Conservation (phyloP, 2,888 invertebrate species). For the Ophioninae sp. region DNA sequence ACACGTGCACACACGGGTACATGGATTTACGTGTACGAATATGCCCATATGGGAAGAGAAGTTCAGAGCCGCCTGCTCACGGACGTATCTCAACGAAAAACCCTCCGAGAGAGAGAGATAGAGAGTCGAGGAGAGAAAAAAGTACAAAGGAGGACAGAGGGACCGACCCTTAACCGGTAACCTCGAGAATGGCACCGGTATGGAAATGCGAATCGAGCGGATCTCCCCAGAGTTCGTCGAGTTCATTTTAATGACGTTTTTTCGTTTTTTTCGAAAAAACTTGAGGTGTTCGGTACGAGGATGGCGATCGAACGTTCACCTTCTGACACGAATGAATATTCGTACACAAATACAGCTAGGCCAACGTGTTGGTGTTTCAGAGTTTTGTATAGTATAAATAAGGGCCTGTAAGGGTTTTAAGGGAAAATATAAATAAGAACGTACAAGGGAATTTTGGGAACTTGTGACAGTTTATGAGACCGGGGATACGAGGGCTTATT, state of each 20-base stretch:
- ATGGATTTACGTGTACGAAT: background rate
- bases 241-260: conserved; percentile 38
- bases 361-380: no score
- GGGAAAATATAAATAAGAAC: no score
- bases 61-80: conserved; percentile 49
- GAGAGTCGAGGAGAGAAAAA: background rate
- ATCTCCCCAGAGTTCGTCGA: conserved; percentile 43
- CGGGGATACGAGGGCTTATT: no score
- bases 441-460: no score
- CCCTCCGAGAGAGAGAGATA: conserved; percentile 13
- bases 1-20: background rate
- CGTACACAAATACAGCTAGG: background rate
- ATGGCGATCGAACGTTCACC: conserved; percentile 44
- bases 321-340: conserved; percentile 14
- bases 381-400: no score
- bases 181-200: conserved; percentile 75
- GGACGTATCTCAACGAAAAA: conserved; percentile 49
- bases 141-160: background rate
- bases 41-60: conserved; percentile 6
- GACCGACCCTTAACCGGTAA: conserved; percentile 45
- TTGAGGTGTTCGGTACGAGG: conserved; percentile 19
- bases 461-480: no score
- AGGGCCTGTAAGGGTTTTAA: no score
- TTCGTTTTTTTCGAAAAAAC: conserved; percentile 41
- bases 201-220: conserved; percentile 75